These are phyloP conservation scores for Xenentodon cancila DNA, from an alignment of 2,797 vertebrate genomes.

Conservation along the genomic window DNA sequence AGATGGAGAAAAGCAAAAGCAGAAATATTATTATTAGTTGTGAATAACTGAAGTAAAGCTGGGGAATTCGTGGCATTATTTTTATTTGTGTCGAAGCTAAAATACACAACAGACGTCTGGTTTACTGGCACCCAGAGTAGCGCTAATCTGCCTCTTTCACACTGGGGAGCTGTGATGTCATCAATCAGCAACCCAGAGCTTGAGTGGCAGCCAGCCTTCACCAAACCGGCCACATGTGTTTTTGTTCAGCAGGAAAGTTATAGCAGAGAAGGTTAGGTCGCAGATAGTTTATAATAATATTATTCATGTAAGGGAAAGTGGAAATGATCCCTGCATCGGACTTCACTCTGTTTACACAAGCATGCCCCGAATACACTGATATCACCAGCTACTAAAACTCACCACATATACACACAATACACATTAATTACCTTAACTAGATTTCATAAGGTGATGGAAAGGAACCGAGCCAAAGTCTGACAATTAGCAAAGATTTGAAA, in stretches of 20 bases:
- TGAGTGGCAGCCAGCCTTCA: constrained; percentile 38
- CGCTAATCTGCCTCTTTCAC: constrained; percentile 63
- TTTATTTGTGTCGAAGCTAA: constrained; percentile 46
- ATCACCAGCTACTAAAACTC: constrained; percentile 64
- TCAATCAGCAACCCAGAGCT: constrained; percentile 54
- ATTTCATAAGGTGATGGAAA: constrained; percentile 77
- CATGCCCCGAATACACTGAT: constrained; percentile 71
- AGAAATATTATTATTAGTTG: constrained; percentile 41
- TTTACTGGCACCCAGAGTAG: constrained; percentile 54
- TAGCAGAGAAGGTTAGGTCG: constrained; percentile 76
- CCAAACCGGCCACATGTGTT: constrained; percentile 70
- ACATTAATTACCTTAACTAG: constrained; percentile 65
- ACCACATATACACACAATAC: constrained; percentile 26
- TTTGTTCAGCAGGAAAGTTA: constrained; percentile 74
- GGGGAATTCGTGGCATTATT: constrained; percentile 34
- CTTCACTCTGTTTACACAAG: constrained; percentile 78
- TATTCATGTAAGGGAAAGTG: constrained; percentile 78
- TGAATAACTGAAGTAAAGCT: constrained; percentile 35
- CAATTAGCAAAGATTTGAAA: constrained; percentile 80
- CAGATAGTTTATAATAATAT: constrained; percentile 79
- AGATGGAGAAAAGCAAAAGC: constrained; percentile 22
- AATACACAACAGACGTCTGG: constrained; percentile 30
- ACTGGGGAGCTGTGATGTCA: constrained; percentile 65
- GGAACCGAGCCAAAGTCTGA: constrained; percentile 69
- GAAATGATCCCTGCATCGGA: constrained; percentile 73